Percentiles rank a stretch among this genome's conserved stretches.
These are phyloP conservation scores for Microvelia longipes DNA, from an alignment of 1,140 invertebrate genomes.

Conservation along the genomic window DNA sequence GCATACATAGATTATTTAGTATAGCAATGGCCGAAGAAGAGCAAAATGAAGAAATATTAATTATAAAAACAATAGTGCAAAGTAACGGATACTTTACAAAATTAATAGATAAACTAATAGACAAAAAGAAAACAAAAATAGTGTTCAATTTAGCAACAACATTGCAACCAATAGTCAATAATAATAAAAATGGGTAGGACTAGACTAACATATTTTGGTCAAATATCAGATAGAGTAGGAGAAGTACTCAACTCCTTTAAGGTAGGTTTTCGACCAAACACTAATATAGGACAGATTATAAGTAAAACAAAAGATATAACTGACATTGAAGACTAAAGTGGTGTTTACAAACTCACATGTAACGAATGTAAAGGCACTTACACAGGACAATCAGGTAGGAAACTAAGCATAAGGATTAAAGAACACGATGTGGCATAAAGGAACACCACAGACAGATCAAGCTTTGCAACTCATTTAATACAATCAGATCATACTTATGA, in stretches of 20 bases:
- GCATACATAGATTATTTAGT: background rate
- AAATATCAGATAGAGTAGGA: background rate
- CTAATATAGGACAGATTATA: background rate
- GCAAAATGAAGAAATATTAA: background rate
- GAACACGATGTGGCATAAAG: background rate
- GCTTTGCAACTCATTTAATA: background rate
- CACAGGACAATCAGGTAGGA: background rate
- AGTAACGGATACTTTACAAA: background rate
- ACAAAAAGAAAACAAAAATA: background rate
- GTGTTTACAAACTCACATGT: background rate
- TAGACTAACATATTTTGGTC: background rate
- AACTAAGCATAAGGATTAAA: background rate
- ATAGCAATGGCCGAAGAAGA: background rate
- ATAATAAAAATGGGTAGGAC: background rate
- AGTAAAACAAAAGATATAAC: background rate
- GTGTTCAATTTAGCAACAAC: background rate
- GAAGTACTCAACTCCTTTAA: background rate
- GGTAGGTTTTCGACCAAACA: background rate
- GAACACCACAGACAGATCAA: background rate
- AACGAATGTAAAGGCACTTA: background rate
- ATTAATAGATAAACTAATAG: background rate
- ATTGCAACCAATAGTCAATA: background rate
- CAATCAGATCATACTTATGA: background rate
- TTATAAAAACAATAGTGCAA: background rate
- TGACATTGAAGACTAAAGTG: background rate